Evolutionary conservation across 2,888 invertebrate genomes (phyloP).

Genomic region (Lasioglossum oenotherae): DNA sequence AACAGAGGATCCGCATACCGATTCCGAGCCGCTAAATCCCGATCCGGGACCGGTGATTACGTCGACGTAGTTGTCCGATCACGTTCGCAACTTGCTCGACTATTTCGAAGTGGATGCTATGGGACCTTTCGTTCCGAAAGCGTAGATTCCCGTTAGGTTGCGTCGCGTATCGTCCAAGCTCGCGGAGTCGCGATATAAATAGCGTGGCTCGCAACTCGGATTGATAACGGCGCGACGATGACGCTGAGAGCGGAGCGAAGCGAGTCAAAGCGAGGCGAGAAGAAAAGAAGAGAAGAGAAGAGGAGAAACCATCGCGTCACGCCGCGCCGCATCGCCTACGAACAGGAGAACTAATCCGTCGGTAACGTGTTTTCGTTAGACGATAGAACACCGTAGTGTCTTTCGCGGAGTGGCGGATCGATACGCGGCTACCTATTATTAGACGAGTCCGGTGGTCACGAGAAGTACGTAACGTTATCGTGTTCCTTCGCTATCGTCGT

Average conservation of each 20-base stretch:
- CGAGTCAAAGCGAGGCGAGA: background rate
- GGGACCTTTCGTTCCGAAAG: background rate
- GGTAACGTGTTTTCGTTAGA: slow-evolving; percentile 8
- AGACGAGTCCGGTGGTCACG: slow-evolving; percentile 51
- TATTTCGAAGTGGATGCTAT: background rate
- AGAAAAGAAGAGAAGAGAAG: background rate
- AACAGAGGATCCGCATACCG: too few species aligned
- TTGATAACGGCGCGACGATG: slow-evolving; percentile 37
- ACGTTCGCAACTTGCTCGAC: background rate
- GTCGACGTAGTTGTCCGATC: too few species aligned
- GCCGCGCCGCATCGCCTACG: background rate
- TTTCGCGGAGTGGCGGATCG: slow-evolving; percentile 59
- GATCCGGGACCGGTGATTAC: too few species aligned
- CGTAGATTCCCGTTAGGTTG: background rate
- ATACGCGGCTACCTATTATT: slow-evolving; percentile 63
- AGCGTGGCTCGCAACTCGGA: slow-evolving; percentile 18
- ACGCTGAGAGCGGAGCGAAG: background rate
- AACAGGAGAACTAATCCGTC: slow-evolving; percentile 23
- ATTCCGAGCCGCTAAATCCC: too few species aligned
- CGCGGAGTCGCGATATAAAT: slow-evolving; percentile 37
- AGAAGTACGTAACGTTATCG: slow-evolving; percentile 46
- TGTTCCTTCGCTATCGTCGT: slow-evolving; percentile 13
- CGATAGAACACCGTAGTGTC: slow-evolving; percentile 39
- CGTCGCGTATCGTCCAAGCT: slow-evolving; percentile 10
- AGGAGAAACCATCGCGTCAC: background rate